phyloP scores from a whole-genome alignment of 2,797 vertebrate species.

The Serranus cabrilla region DNA sequence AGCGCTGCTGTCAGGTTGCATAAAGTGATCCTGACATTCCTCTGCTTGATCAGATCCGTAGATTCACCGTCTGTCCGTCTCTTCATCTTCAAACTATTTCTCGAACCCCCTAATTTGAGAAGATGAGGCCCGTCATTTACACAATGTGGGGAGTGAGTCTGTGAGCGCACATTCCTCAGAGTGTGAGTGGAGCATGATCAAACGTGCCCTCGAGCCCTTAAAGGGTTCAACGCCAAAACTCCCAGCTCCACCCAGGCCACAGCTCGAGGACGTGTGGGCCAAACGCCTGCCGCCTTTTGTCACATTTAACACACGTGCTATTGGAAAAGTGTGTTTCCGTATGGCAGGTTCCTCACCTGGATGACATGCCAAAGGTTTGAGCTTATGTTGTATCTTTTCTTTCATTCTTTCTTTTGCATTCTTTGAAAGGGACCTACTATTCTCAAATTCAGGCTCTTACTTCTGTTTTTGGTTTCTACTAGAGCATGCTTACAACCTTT shows the following conservation, averaged over 20 bases:
- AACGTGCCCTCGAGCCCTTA: slow-evolving; percentile 29
- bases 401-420: not conserved
- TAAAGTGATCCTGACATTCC: slow-evolving; percentile 7
- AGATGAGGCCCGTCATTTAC: slow-evolving; percentile 25
- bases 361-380: not conserved
- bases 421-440: not conserved
- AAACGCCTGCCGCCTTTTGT: not conserved
- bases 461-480: no score
- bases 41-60: slow-evolving; percentile 16
- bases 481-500: no score
- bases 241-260: slow-evolving; percentile 19
- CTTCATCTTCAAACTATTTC: slow-evolving; percentile 7
- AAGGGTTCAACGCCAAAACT: slow-evolving; percentile 25
- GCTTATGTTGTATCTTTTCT: not conserved
- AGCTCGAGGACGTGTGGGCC: not conserved
- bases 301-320: not conserved
- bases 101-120: slow-evolving; percentile 42
- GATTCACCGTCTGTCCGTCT: not conserved
- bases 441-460: no score
- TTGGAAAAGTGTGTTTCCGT: not conserved
- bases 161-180: slow-evolving; percentile 39
- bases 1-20: not conserved
- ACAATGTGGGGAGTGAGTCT: slow-evolving; percentile 15
- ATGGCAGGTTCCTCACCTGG: not conserved
- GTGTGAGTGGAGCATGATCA: slow-evolving; percentile 52